Conservation (phyloP, 2,888 invertebrate species). For the Pseudococcus longispinus region DNA sequence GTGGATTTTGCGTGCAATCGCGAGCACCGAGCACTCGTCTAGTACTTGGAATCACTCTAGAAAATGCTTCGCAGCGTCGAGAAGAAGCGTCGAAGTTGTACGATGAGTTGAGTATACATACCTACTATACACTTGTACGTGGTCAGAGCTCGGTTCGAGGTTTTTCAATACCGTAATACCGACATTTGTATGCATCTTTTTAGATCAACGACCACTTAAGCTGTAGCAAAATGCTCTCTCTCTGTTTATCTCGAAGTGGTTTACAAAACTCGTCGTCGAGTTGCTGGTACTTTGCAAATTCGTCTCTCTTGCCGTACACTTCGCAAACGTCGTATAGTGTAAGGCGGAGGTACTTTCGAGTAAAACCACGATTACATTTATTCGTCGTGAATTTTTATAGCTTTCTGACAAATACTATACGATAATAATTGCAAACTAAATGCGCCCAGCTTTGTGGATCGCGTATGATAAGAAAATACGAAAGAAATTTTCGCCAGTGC, state of each 20-base stretch:
- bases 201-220: slow-evolving; percentile 35
- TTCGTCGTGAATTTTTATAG: background rate
- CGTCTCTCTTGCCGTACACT: background rate
- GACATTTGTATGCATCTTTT: slow-evolving; percentile 20
- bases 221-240: background rate
- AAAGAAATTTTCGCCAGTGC: background rate
- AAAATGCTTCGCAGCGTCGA: background rate
- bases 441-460: background rate
- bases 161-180: background rate
- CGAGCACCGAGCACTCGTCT: background rate
- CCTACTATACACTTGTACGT: background rate
- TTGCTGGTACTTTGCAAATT: background rate
- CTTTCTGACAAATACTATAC: background rate
- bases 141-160: slow-evolving; percentile 6
- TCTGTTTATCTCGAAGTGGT: background rate
- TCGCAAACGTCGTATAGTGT: background rate
- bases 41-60: background rate
- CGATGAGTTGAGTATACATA: background rate
- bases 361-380: background rate
- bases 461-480: background rate
- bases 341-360: background rate
- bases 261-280: background rate
- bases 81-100: background rate
- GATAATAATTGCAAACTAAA: background rate
- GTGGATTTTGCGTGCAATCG: background rate